A percentile compares a stretch with the other conserved stretches of the same genome.
Evolutionary conservation across 2,113 vertebrate species (phyloP).

Genomic region (Chaetorhynchus papuensis): DNA sequence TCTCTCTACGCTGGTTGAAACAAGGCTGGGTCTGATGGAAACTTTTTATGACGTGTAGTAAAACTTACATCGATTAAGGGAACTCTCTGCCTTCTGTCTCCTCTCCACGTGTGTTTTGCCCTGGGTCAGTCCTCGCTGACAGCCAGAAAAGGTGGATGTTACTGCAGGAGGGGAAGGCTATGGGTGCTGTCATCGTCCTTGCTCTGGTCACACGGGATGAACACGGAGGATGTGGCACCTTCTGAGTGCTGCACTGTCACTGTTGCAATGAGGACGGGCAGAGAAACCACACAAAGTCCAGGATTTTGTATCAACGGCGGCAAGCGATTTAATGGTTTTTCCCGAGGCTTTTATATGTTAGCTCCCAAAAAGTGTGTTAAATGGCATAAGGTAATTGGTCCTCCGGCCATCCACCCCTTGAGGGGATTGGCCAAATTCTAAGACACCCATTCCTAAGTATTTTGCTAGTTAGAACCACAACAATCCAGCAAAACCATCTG

Average conservation of each 20-base stretch:
- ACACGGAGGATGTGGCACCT: not conserved
- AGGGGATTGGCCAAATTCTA: too few species aligned
- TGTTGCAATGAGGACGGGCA: too few species aligned
- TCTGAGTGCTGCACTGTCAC: not conserved
- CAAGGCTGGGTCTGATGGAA: not conserved
- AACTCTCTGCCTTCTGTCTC: not conserved
- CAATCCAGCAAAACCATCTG: too few species aligned
- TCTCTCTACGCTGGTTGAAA: fast-evolving
- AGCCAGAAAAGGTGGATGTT: not conserved
- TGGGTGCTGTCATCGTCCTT: not conserved
- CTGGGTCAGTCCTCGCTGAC: not conserved
- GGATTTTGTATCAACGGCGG: too few species aligned
- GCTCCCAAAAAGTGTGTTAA: too few species aligned
- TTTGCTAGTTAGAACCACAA: too few species aligned
- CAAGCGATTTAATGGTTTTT: too few species aligned
- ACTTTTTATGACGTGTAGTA: not conserved
- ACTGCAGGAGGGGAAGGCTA: not conserved
- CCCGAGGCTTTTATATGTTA: too few species aligned
- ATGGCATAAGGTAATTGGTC: too few species aligned
- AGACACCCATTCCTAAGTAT: too few species aligned
- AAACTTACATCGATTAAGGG: not conserved
- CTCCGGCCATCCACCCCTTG: too few species aligned
- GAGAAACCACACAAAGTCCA: too few species aligned
- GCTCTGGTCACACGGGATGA: not conserved
- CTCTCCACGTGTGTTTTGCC: fast-evolving